phyloP scores from a whole-genome alignment of 2,888 invertebrate genomes.

The Stenchaetothrips biformis region DNA sequence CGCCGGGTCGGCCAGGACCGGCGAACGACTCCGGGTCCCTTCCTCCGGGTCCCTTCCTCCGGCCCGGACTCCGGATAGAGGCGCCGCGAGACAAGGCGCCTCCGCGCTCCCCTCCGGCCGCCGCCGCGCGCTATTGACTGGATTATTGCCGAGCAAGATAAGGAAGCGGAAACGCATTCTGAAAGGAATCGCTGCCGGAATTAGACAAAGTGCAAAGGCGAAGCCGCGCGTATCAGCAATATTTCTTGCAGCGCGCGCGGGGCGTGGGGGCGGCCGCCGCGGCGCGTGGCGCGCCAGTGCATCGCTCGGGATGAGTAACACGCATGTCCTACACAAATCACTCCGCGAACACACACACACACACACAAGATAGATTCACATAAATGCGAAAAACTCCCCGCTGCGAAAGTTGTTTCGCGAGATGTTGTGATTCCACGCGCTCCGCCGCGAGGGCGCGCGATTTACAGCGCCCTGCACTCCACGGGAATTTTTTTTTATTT shows the following conservation, averaged over 20 bases:
- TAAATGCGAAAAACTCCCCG: not conserved
- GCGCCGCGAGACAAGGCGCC: not conserved
- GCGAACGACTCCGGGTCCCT: not conserved
- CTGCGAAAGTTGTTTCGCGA: not conserved
- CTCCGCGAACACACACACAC: not conserved
- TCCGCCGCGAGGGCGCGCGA: not conserved
- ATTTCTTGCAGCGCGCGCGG: not conserved
- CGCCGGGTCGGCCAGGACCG: too few species aligned
- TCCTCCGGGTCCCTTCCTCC: not conserved
- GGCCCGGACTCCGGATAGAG: not conserved
- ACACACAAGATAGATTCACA: not conserved
- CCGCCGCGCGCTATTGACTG: slow-evolving; percentile 2
- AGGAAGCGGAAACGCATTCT: slow-evolving; percentile 7
- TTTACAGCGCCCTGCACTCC: not conserved
- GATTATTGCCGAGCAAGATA: not conserved
- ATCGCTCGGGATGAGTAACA: not conserved
- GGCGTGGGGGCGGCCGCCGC: not conserved
- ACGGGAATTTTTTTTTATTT: not conserved
- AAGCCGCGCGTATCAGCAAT: not conserved
- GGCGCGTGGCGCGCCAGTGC: not conserved
- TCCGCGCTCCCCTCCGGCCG: not conserved
- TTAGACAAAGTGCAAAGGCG: slow-evolving; percentile 4
- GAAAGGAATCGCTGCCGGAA: slow-evolving; percentile 5
- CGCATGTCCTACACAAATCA: not conserved
- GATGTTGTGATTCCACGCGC: not conserved